Evolutionary conservation across 2,888 invertebrate genomes (phyloP), one percentile per base, ranked within the genome.

Genomic region (Dasypogon diadema): DNA sequence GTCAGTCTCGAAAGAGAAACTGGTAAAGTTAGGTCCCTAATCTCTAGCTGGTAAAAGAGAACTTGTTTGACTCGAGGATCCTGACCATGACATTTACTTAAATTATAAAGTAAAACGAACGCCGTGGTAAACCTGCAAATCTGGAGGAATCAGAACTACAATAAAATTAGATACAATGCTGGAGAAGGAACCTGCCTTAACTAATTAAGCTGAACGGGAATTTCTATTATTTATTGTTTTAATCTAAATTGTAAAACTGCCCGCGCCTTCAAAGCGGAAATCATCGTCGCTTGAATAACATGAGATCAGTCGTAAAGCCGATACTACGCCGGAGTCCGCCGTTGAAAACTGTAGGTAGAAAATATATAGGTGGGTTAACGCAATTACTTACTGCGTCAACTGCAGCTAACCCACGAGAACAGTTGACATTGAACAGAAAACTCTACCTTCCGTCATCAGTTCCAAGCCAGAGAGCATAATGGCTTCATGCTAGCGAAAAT

Each of bases 361-460:
- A n/a, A n/a, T 18, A 37, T 34, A 0, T 34, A 60, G 60, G 37
- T 18, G 12, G 37, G 37, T 2, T 37, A 22, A n/a, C 18, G 21
- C 34, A 16, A 21, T 18, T 60, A 60, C 37, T 42, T 60, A 4
- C 42, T 42, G 12, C n/a, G 2, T 42, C 42, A 42, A n/a, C 42
- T 42, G 34, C n/a, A 37, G 18, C 37, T n/a, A 37, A 37, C 37
- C 30, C 60, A 30, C 58, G 26, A 37, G n/a, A 34, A 16, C 14
- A 48, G 21, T 46, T 65, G 65, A 65, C 65, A 65, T 65, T 65
- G 65, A 65, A 46, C 46, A 8, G 46, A 42, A 48, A 18, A 46
- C 65, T 26, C n/a, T 65, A 24, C 46, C 65, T 65, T 65, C 65
- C 65, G 65, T 65, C 65, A 65, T 65, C 65, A 46, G 65, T 65